Evolutionary conservation across 2,888 invertebrate species (phyloP).

Genomic region (Phalangium opilio): DNA sequence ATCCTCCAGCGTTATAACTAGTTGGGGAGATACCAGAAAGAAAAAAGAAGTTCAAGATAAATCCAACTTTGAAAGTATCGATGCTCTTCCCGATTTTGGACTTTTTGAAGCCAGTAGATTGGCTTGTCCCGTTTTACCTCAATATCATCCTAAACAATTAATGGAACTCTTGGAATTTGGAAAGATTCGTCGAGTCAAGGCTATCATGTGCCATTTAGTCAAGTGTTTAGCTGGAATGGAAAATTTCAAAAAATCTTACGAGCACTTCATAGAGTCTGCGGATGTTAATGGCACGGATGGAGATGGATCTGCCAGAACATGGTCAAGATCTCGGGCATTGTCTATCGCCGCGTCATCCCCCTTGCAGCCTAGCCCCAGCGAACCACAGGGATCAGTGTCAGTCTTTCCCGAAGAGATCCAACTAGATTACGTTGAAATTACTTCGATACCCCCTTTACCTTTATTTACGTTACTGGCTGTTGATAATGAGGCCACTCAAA

Average conservation of each 20-base stretch:
- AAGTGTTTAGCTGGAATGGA: conserved; percentile 41
- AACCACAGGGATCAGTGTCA: conserved; percentile 62
- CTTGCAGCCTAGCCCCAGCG: conserved; percentile 27
- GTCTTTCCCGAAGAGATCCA: conserved; percentile 68
- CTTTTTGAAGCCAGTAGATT: conserved; percentile 93
- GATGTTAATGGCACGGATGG: conserved; percentile 42
- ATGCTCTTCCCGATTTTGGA: conserved; percentile 65
- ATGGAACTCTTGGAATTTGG: conserved; percentile 97
- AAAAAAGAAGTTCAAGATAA: conserved; percentile 15
- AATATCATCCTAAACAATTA: conserved; percentile 96
- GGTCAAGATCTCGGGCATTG: conserved; percentile 75
- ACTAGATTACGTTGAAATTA: conserved; percentile 85
- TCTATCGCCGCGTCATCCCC: conserved; percentile 41
- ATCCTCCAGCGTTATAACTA: conserved; percentile 15
- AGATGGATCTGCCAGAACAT: conserved; percentile 50
- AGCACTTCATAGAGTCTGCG: neutral
- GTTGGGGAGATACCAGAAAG: conserved; percentile 18
- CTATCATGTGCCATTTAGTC: conserved; percentile 90
- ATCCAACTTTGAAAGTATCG: conserved; percentile 7
- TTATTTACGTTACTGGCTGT: conserved; percentile 90
- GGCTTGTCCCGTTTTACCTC: conserved; percentile 92
- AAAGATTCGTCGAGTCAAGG: conserved; percentile 93
- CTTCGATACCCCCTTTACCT: conserved; percentile 94
- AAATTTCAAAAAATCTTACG: conserved; percentile 12
- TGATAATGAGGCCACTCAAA: conserved; percentile 40